A percentile compares a stretch with the other conserved stretches of the same genome.
Conservation (phyloP, 2,797 vertebrate genomes). For the Sebastes cheni region DNA sequence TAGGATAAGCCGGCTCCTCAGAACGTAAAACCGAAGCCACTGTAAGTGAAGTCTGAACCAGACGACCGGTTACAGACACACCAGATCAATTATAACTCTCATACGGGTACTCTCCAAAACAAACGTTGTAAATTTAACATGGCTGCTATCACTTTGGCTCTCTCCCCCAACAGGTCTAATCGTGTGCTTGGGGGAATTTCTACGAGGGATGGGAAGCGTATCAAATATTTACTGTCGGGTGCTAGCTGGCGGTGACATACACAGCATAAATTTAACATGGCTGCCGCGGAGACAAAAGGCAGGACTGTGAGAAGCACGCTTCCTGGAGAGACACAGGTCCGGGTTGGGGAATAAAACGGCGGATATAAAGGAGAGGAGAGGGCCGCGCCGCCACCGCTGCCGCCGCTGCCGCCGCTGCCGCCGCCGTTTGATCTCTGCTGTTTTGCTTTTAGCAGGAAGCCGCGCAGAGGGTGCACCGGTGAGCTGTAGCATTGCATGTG, state of each 20-base stretch:
- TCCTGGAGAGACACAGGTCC: constrained; percentile 36
- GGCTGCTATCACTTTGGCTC: constrained; percentile 32
- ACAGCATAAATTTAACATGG: constrained; percentile 78
- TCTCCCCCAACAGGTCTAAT: constrained; percentile 51
- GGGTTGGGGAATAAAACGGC: constrained; percentile 29
- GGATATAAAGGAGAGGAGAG: constrained; percentile 11
- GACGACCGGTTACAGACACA: not conserved
- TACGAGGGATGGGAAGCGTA: constrained; percentile 57
- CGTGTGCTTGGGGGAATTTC: constrained; percentile 58
- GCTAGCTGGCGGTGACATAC: constrained; percentile 63
- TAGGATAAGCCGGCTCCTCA: not conserved
- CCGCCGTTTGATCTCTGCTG: constrained; percentile 43
- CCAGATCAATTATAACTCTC: constrained; percentile 36
- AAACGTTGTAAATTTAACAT: constrained; percentile 73
- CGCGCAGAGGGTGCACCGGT: not conserved
- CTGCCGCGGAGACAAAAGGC: constrained; percentile 59
- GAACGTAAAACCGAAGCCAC: not conserved
- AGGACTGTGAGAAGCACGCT: constrained; percentile 19
- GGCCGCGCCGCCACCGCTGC: constrained; percentile 4
- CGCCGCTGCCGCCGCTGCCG: constrained; percentile 14
- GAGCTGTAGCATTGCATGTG: not conserved
- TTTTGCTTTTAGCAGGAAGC: constrained; percentile 39
- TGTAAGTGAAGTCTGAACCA: not conserved
- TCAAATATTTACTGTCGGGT: constrained; percentile 76
- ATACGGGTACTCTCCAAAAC: constrained; percentile 46